These are phyloP conservation scores for Philaethria dido DNA, from an alignment of 2,888 invertebrate genomes.

Conservation along the genomic window DNA sequence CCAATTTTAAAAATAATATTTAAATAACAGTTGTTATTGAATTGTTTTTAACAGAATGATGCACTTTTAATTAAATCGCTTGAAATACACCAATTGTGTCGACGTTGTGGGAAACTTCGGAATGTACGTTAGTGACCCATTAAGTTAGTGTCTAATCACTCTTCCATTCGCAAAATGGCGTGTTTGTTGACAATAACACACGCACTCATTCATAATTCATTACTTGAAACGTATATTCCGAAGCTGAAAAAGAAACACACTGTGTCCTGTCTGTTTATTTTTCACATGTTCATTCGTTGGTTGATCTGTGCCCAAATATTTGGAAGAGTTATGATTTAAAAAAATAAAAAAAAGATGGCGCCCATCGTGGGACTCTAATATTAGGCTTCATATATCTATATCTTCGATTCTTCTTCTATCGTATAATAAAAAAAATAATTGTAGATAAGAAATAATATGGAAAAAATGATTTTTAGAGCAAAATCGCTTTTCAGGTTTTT, in stretches of 20 bases:
- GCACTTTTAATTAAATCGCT: conserved; percentile 37
- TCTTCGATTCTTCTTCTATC: not conserved
- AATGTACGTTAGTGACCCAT: conserved; percentile 25
- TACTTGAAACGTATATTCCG: conserved; percentile 26
- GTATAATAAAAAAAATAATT: not conserved
- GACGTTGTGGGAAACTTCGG: conserved; percentile 31
- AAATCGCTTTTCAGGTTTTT: not conserved
- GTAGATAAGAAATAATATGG: not conserved
- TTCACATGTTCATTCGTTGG: conserved; percentile 61
- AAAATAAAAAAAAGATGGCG: not conserved
- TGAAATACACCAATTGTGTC: conserved; percentile 34
- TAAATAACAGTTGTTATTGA: conserved; percentile 31
- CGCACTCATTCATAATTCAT: not conserved
- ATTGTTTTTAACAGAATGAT: conserved; percentile 26
- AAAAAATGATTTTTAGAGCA: not conserved
- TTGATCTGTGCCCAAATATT: conserved; percentile 39
- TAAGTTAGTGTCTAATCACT: not conserved
- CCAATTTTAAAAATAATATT: conserved; percentile 6
- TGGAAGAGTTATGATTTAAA: not conserved
- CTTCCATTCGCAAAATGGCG: not conserved
- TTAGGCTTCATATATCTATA: not conserved
- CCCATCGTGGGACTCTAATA: conserved; percentile 8
- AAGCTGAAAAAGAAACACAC: conserved; percentile 35
- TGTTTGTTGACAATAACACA: not conserved
- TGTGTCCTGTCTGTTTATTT: conserved; percentile 61